Evolutionary conservation across 2,797 vertebrate species (phyloP), one percentile per base, ranked within the genome.

Genomic region (Oceanodroma leucorhoa): DNA sequence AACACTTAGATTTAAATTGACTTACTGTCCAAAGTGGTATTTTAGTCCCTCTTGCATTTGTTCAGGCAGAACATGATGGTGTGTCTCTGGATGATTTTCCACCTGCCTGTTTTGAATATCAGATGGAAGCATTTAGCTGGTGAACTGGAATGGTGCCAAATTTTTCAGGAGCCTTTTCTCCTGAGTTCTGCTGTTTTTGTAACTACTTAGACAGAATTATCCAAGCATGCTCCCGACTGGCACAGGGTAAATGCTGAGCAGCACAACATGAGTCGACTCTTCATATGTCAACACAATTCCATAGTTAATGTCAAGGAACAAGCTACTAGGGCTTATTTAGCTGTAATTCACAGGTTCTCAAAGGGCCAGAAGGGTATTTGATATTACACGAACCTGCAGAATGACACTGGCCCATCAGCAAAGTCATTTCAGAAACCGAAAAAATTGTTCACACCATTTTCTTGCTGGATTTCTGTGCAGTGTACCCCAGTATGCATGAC

Each of bases 61-160:
- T 82, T 96, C 54, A 87, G 81, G 73, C 82, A 94, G 94, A 95
- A 87, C 62, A 57, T 8, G 69, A 85, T 86, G 82, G 67, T 57
- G 69, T 64, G 88, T 83, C 77, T 82, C 96, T 84, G 94, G 89
- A 79, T 93, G 92, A 93, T 96, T 96, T 90, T 83, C 94, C 95
- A 96, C 95, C 95, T 96, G 95, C 83, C 91, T 96, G 89, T 90
- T 96, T 91, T 76, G 87, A 83, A 90, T 96, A 86, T 97, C 93
- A 92, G 43, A 91, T 88, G 92, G 97, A 79, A 66, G 77, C 53
- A 57, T 90, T 86, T 83, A 51, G 76, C 78, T 86, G 73, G 64
- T 45, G 76, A 92, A 40, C 51, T 93, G 79, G 79, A 91, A 58
- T 21, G 23, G 26, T 40, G 72, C 87, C 92, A 90, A 26, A 66